These are phyloP conservation scores for Chrysomela aeneicollis DNA, from an alignment of 2,888 invertebrate genomes.

Conservation along the genomic window DNA sequence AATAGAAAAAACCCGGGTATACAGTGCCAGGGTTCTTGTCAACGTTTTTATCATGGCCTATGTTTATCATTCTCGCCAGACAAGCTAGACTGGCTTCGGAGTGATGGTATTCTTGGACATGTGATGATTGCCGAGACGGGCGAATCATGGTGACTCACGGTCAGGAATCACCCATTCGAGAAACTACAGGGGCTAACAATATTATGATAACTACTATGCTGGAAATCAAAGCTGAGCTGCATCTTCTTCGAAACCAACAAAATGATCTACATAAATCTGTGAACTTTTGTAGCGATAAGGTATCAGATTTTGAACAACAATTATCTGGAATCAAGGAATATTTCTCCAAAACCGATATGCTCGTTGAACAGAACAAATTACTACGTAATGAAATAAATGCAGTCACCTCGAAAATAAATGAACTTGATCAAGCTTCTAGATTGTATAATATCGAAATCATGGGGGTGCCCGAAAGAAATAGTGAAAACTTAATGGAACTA, in stretches of 20 bases:
- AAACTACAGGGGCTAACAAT: no score
- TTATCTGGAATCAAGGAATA: background rate
- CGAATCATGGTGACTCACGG: no score
- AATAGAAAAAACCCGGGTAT: no score
- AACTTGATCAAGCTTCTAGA: conserved; percentile 14
- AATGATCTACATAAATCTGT: background rate
- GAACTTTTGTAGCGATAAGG: background rate
- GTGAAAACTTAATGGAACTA: conserved; percentile 6
- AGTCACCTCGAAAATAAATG: background rate
- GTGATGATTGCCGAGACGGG: no score
- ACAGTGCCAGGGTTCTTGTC: no score
- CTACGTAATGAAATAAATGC: background rate
- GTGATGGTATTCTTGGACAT: no score
- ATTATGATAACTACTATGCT: no score
- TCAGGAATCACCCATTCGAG: no score
- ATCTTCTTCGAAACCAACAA: background rate
- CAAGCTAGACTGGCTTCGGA: no score
- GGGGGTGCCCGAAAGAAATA: background rate
- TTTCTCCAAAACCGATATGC: background rate
- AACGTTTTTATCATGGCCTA: no score
- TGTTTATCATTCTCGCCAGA: no score
- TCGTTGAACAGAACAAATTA: background rate
- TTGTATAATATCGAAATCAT: background rate
- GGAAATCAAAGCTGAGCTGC: no score
- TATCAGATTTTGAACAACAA: conserved; percentile 3